A percentile compares a stretch with the other conserved stretches of the same genome.
Evolutionary conservation across 2,888 invertebrate species (phyloP).

Genomic region (Epirrhoe tristata): DNA sequence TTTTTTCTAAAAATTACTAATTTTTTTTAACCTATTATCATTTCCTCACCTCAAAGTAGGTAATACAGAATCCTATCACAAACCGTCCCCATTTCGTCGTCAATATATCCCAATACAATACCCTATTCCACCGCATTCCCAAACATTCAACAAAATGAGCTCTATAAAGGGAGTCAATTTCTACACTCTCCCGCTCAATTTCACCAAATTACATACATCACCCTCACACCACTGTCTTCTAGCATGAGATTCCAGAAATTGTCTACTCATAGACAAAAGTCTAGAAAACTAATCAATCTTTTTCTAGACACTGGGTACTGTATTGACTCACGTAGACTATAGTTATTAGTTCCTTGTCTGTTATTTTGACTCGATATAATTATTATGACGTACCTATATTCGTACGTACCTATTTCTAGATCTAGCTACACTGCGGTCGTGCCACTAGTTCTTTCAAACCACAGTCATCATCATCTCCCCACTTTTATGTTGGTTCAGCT

Average conservation of each 20-base stretch:
- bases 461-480: no score
- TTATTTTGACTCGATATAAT: no score
- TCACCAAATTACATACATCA: constrained; percentile 44
- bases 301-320: no score
- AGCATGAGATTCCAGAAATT: not conserved
- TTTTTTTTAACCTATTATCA: not conserved
- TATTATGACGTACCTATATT: no score
- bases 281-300: no score
- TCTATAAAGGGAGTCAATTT: constrained; percentile 41
- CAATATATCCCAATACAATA: constrained; percentile 23
- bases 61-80: constrained; percentile 7
- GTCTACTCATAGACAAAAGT: no score
- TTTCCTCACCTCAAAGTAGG: not conserved
- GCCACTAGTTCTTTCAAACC: no score
- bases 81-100: not conserved
- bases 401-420: no score
- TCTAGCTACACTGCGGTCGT: no score
- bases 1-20: not conserved
- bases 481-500: no score
- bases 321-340: no score
- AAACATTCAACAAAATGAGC: constrained; percentile 27
- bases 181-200: constrained; percentile 38
- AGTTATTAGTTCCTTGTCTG: no score
- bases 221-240: constrained; percentile 13
- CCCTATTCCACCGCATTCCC: constrained; percentile 23